These are phyloP conservation scores for Leptestheria dahalacensis DNA, from an alignment of 1,140 invertebrate genomes.

Conservation along the genomic window DNA sequence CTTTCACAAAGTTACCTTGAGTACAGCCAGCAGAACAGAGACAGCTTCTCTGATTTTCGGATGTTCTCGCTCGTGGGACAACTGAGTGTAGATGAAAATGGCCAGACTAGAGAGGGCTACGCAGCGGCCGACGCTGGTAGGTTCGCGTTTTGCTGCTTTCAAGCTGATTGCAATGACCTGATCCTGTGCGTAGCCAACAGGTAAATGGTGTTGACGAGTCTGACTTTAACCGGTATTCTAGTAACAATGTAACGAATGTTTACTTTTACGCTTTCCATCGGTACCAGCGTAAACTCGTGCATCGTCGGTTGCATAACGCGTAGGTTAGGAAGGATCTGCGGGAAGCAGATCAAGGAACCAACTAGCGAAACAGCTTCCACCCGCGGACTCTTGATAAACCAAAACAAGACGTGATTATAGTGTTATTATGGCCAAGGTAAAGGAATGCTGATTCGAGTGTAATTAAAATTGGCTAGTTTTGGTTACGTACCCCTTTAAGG, in stretches of 20 bases:
- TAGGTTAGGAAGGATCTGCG: constrained; percentile 54
- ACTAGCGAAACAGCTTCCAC: constrained; percentile 83
- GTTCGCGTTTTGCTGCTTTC: constrained; percentile 69
- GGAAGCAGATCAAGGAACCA: constrained; percentile 67
- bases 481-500: constrained; percentile 43
- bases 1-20: no score
- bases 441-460: no score
- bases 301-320: constrained; percentile 64
- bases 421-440: constrained; percentile 9
- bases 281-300: constrained; percentile 47
- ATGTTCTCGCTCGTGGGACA: constrained; percentile 46
- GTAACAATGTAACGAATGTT: neutral
- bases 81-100: constrained; percentile 64
- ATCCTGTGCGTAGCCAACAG: constrained; percentile 61
- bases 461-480: neutral
- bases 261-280: constrained; percentile 65
- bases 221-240: constrained; percentile 5
- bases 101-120: constrained; percentile 76
- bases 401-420: neutral
- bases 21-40: constrained; percentile 65
- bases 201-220: constrained; percentile 3
- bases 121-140: constrained; percentile 71
- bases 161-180: constrained; percentile 74
- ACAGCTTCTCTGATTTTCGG: constrained; percentile 64
- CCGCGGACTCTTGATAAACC: constrained; percentile 48